Evolutionary conservation across 2,888 invertebrate species (phyloP), one percentile per base, ranked within the genome.

Genomic region (Drosophila crucigera): DNA sequence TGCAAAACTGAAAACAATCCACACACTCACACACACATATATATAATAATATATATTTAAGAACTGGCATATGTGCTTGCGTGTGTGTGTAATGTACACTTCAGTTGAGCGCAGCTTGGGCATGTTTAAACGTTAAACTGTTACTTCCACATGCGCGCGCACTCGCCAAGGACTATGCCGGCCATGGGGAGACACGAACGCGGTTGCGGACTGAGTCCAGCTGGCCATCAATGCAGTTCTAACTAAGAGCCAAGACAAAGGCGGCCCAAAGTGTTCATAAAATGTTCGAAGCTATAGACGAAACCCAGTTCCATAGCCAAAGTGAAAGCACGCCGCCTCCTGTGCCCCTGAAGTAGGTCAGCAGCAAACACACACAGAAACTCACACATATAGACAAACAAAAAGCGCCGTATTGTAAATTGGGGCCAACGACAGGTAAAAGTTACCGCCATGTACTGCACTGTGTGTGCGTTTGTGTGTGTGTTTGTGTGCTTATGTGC

Each of bases 111-210:
- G 65, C 73, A 87, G 78, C 85, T 89, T 82, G 85, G 82, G 82
- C 89, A 87, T 87, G 84, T 84, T 89, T 87, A 76, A 85, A 80
- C 87, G 80, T 80, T 89, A 87, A 89, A 87, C 87, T 89, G 85
- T 84, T 87, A 85, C 82, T 84, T 84, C 89, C 89, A 86, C 87
- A 89, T 81, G 81, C 81, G 73, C 83, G 89, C 75, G 73, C 76
- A 80, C 68, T 60, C 52, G 49, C 62, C 50, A 28, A 55, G 55
- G 55, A 16, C 43, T 25, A 25, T 50, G 14, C 28, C 11, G 47
- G 55, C 39, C 19, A 68, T 39, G 64, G 14, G 16, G 41, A 58
- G n/a, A 35, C 47, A 25, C 30, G 28, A 16, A 31, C 31, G 49
- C n/a, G 41, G 50, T 50, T 62, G 69, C 39, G 72, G 53, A 75